phyloP scores from a whole-genome alignment of 2,113 vertebrate genomes.

The Phoxinus phoxinus region DNA sequence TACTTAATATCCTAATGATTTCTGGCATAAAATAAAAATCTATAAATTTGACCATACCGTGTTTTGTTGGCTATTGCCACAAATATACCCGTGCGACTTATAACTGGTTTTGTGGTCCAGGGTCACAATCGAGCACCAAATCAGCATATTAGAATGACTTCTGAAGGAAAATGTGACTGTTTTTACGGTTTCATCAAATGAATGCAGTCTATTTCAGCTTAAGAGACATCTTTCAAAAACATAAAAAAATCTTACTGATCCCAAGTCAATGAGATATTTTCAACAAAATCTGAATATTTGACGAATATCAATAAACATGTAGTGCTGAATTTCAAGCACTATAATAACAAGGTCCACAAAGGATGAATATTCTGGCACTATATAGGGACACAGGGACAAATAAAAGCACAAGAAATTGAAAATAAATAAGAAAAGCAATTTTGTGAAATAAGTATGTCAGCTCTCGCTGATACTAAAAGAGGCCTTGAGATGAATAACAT shows the following conservation, averaged over 20 bases:
- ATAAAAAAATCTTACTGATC: background rate
- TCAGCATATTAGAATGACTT: background rate
- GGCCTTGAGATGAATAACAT: constrained; percentile 61
- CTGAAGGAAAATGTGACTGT: background rate
- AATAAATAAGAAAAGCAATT: background rate
- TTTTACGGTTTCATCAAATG: no score
- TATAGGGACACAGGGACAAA: background rate
- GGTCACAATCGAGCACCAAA: background rate
- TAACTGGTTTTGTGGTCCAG: no score
- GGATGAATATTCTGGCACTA: background rate
- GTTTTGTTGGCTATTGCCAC: no score
- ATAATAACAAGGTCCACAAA: background rate
- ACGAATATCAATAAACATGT: background rate
- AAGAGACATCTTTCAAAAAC: no score
- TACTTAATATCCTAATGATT: no score
- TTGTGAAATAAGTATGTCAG: constrained; percentile 66
- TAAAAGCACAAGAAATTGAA: background rate
- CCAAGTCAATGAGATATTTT: background rate
- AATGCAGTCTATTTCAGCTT: no score
- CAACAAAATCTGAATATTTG: background rate
- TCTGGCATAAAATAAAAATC: no score
- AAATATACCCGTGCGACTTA: no score
- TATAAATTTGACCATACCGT: no score
- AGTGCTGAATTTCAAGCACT: background rate
- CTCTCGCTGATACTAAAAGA: constrained; percentile 65